phyloP scores from a whole-genome alignment of 2,797 vertebrate genomes.

The Poeciliopsis presidionis region DNA sequence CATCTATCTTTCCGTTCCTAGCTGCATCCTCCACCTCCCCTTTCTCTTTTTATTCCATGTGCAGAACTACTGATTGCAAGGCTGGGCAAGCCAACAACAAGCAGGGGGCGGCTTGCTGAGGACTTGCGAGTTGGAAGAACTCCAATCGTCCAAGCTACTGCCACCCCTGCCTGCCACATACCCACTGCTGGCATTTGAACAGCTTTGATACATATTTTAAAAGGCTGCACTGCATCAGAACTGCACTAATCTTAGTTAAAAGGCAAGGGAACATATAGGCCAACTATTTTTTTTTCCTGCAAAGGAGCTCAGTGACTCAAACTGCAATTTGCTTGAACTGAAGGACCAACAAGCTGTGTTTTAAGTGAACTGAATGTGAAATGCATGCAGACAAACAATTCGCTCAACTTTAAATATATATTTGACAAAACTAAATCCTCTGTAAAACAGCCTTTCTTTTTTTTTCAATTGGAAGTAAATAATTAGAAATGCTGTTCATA shows the following conservation, averaged over 20 bases:
- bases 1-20: conserved; percentile 57
- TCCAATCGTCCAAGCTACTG: conserved; percentile 76
- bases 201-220: conserved; percentile 84
- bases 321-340: conserved; percentile 61
- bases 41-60: conserved; percentile 44
- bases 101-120: conserved; percentile 76
- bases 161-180: conserved; percentile 74
- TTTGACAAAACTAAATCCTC: neutral
- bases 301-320: conserved; percentile 53
- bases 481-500: neutral
- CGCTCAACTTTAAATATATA: neutral
- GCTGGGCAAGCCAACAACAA: conserved; percentile 70
- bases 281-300: conserved; percentile 53
- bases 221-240: conserved; percentile 75
- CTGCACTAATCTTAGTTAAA: conserved; percentile 82
- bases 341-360: conserved; percentile 66
- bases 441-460: neutral
- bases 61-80: conserved; percentile 66
- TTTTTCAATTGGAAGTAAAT: neutral
- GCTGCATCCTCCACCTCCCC: conserved; percentile 44
- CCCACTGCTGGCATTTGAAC: conserved; percentile 82
- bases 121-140: conserved; percentile 80
- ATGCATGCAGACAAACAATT: neutral
- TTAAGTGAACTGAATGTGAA: conserved; percentile 43
- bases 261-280: conserved; percentile 67